Conservation (phyloP, 2,797 vertebrate species). For the Malacoctenus gilli region DNA sequence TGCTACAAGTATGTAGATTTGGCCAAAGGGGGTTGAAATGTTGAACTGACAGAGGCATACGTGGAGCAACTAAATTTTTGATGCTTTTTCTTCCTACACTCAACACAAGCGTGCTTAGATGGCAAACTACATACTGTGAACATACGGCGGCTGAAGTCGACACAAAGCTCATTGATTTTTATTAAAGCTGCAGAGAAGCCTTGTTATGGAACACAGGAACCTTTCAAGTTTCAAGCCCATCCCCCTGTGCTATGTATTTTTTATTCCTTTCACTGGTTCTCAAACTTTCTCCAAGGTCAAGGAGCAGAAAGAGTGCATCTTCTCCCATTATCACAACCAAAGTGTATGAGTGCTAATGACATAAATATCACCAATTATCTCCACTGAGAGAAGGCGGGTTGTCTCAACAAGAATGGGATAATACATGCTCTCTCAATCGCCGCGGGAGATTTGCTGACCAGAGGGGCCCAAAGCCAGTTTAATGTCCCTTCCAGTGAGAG, state of each 20-base stretch:
- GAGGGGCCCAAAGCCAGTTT: slow-evolving; percentile 67
- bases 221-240: slow-evolving; percentile 2
- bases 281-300: slow-evolving; percentile 21
- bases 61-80: slow-evolving; percentile 12
- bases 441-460: slow-evolving; percentile 70
- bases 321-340: slow-evolving; percentile 13
- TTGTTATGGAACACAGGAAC: slow-evolving; percentile 25
- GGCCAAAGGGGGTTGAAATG: not conserved
- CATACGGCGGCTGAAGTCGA: slow-evolving; percentile 19
- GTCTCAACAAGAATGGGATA: slow-evolving; percentile 63
- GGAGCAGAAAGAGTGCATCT: slow-evolving; percentile 7
- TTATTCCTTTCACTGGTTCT: not conserved
- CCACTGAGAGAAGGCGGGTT: slow-evolving; percentile 35
- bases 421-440: slow-evolving; percentile 56
- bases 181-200: slow-evolving; percentile 15
- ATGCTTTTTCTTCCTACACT: slow-evolving; percentile 5
- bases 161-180: slow-evolving; percentile 35
- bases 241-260: not conserved
- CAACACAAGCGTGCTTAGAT: slow-evolving; percentile 5
- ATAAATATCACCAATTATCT: slow-evolving; percentile 55
- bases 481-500: slow-evolving; percentile 69
- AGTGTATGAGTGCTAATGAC: slow-evolving; percentile 31
- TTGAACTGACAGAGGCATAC: slow-evolving; percentile 7
- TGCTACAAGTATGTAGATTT: not conserved
- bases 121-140: slow-evolving; percentile 5